Percentiles rank a stretch among this genome's conserved stretches.
Conservation (phyloP, 1,140 invertebrate genomes). For the Ceratoteleas bidentatus region DNA sequence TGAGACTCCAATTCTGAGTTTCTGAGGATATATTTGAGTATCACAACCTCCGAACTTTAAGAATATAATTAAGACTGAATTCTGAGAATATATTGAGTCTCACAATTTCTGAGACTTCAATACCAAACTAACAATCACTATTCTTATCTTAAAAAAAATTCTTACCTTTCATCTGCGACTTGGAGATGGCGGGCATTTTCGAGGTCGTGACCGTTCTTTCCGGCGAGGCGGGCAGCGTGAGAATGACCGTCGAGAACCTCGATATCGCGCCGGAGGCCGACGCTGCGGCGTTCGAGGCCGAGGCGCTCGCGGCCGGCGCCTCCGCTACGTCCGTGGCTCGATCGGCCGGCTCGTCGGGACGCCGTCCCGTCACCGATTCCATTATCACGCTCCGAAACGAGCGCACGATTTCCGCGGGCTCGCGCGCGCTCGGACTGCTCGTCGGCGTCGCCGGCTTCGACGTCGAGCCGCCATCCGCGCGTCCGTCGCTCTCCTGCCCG, state of each 20-base stretch:
- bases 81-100: too few relatives aligned
- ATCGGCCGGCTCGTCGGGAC: constrained; percentile 36
- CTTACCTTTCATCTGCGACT: constrained; percentile 88
- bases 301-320: constrained; percentile 27
- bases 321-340: constrained; percentile 24
- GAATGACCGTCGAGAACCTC: constrained; percentile 68
- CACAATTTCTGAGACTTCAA: too few relatives aligned
- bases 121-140: too few relatives aligned
- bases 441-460: constrained; percentile 68
- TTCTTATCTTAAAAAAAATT: too few relatives aligned
- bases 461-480: constrained; percentile 64
- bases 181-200: constrained; percentile 84
- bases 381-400: constrained; percentile 55
- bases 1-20: too few relatives aligned
- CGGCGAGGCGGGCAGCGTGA: constrained; percentile 72
- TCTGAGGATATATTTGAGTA: too few relatives aligned
- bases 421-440: constrained; percentile 63
- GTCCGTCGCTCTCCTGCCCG: constrained; percentile 69
- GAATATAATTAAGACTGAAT: too few relatives aligned
- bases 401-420: constrained; percentile 59
- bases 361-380: constrained; percentile 40
- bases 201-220: constrained; percentile 75
- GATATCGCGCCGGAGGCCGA: constrained; percentile 41
- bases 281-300: constrained; percentile 37
- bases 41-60: too few relatives aligned